Conservation (phyloP, 2,888 invertebrate genomes). For the Phragmatobia fuliginosa region DNA sequence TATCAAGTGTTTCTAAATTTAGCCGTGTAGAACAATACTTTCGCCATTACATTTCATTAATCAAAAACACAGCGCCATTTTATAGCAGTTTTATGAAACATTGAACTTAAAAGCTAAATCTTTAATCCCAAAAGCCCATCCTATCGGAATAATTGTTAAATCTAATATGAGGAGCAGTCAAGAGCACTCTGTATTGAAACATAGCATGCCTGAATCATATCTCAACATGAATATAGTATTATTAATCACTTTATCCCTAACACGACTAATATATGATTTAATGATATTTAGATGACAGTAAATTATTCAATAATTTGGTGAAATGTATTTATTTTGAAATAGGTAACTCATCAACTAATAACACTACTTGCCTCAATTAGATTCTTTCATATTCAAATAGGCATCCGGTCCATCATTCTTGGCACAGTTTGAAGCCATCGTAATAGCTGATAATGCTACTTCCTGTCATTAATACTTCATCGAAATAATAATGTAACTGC, state of each 20-base stretch:
- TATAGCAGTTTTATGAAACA: not conserved
- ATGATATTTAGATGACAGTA: not conserved
- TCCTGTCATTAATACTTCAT: not conserved
- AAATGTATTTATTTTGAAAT: constrained; percentile 18
- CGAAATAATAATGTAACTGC: not conserved
- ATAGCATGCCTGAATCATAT: not conserved
- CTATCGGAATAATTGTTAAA: not conserved
- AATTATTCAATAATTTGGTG: constrained; percentile 39
- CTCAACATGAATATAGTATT: not conserved
- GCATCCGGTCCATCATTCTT: constrained; percentile 12
- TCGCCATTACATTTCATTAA: not conserved
- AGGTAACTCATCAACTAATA: constrained; percentile 42
- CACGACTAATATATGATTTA: not conserved
- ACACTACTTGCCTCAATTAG: constrained; percentile 10
- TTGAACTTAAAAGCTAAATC: not conserved
- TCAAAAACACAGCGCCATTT: not conserved
- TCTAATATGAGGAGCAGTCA: not conserved
- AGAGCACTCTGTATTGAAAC: not conserved
- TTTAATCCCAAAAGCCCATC: no score
- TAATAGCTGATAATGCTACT: constrained; percentile 1
- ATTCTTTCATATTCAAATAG: constrained; percentile 10
- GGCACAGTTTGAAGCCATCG: not conserved
- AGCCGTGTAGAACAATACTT: not conserved
- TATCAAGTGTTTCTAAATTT: not conserved
- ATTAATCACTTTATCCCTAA: no score